Percentiles rank a stretch among this genome's conserved stretches.
phyloP scores from a whole-genome alignment of 2,797 vertebrate genomes.

The Mus caroli region DNA sequence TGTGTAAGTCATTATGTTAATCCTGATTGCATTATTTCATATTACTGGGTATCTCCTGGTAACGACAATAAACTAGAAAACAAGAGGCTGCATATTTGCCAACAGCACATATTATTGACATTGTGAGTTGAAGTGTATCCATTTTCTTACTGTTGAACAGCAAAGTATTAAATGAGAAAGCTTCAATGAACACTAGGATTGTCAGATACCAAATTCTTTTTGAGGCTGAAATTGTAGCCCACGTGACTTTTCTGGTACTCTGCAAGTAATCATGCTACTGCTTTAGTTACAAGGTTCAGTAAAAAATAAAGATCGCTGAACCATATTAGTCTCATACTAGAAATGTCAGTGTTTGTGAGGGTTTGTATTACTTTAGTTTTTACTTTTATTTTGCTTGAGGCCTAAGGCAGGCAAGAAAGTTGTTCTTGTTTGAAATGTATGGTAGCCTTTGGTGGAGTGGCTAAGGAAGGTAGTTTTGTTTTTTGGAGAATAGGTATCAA shows the following conservation, averaged over 20 bases:
- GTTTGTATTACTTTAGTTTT: background rate
- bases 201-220: slow-evolving; percentile 12
- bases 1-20: background rate
- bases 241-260: background rate
- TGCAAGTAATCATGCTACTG: background rate
- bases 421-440: background rate
- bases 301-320: background rate
- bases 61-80: background rate
- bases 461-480: background rate
- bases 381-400: slow-evolving; percentile 18
- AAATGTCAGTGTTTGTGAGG: background rate
- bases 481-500: background rate
- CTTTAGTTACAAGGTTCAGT: background rate
- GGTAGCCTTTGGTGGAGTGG: background rate
- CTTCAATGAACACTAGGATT: slow-evolving; percentile 22
- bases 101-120: background rate
- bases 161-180: slow-evolving; percentile 18
- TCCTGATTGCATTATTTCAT: background rate
- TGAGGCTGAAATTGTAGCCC: background rate
- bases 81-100: background rate
- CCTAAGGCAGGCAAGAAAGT: background rate
- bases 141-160: slow-evolving; percentile 3
- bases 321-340: background rate
- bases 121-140: slow-evolving; percentile 9
- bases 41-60: background rate